A percentile compares a stretch with the other conserved stretches of the same genome.
phyloP scores from a whole-genome alignment of 1,140 invertebrate genomes.

The Hyposmocoma kahamanoa region DNA sequence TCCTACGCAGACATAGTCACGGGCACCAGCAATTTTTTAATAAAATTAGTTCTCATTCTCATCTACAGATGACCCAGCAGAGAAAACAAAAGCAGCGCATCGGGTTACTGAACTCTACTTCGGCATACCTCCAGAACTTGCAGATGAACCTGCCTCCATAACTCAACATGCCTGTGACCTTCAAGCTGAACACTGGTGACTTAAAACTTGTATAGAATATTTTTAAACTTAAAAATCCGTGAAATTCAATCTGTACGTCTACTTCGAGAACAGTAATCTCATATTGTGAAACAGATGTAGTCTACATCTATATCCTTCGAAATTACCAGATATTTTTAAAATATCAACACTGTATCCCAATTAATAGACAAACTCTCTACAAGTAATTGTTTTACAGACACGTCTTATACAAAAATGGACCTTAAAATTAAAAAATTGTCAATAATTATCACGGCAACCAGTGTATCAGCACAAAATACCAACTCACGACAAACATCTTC shows the following conservation, averaged over 20 bases:
- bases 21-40: no score
- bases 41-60: background rate
- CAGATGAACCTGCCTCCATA: conserved; percentile 61
- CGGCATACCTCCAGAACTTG: conserved; percentile 77
- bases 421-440: no score
- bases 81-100: conserved; percentile 94
- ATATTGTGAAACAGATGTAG: background rate
- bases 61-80: conserved; percentile 90
- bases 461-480: no score
- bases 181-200: background rate
- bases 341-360: background rate
- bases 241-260: background rate
- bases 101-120: conserved; percentile 86
- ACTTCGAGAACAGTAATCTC: background rate
- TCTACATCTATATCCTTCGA: background rate
- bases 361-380: no score
- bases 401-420: no score
- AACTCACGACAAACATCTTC: no score
- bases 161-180: conserved; percentile 18
- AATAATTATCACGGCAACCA: no score
- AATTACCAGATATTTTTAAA: background rate
- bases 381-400: no score
- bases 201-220: background rate
- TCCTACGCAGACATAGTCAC: no score
- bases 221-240: background rate